Conservation (phyloP, 2,888 invertebrate genomes). For the Allygus modestus region DNA sequence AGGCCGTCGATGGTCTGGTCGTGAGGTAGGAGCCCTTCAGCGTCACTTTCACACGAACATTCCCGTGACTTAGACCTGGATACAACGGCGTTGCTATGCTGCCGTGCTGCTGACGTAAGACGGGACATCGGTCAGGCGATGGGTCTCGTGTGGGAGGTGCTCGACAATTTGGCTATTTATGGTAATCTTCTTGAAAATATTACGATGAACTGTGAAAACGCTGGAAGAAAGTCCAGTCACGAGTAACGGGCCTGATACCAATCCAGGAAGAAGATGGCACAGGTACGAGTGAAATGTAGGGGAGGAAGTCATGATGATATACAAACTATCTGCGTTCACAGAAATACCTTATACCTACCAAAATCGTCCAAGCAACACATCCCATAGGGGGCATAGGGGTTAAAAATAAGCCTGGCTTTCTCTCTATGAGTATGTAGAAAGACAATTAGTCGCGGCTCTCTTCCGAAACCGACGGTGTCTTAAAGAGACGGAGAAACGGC, state of each 20-base stretch:
- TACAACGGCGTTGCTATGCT: not conserved
- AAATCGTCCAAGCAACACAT: no score
- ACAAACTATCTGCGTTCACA: no score
- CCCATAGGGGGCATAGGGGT: no score
- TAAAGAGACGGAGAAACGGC: slow-evolving; percentile 30
- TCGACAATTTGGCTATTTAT: not conserved
- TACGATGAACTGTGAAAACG: not conserved
- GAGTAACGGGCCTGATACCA: not conserved
- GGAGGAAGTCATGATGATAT: no score
- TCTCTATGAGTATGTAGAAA: not conserved
- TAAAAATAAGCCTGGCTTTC: no score
- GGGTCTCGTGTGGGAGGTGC: not conserved
- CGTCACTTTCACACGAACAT: slow-evolving; percentile 11
- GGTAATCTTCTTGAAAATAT: not conserved
- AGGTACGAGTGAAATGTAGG: no score
- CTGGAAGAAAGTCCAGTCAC: not conserved
- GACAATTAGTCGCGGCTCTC: slow-evolving; percentile 24
- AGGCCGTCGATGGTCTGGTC: not conserved
- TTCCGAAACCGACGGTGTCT: not conserved
- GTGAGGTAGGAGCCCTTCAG: not conserved
- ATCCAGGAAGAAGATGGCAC: not conserved
- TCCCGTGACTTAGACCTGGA: not conserved
- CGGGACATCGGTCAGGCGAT: not conserved
- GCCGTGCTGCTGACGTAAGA: not conserved
- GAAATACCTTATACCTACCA: no score